Evolutionary conservation across 2,888 invertebrate species (phyloP).

Genomic region (Reticulitermes lucifugus): DNA sequence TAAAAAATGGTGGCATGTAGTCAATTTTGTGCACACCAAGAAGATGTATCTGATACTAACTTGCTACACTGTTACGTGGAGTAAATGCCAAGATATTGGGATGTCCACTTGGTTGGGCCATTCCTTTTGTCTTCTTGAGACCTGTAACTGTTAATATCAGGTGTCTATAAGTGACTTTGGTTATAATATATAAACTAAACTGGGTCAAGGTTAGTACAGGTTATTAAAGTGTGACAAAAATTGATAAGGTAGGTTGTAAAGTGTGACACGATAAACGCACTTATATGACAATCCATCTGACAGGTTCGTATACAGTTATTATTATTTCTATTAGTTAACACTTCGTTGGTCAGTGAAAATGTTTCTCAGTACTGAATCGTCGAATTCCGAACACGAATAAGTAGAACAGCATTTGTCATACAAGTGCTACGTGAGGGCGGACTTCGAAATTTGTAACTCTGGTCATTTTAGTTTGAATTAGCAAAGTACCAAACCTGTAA

Average conservation of each 20-base stretch:
- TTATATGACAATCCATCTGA: no score
- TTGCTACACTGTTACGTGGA: background rate
- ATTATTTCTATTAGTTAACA: no score
- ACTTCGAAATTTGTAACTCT: conserved; percentile 8
- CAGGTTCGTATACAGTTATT: no score
- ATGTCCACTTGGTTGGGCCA: conserved; percentile 33
- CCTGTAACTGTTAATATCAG: background rate
- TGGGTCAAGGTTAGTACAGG: background rate
- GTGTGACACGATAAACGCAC: no score
- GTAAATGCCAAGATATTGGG: conserved; percentile 19
- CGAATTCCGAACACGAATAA: no score
- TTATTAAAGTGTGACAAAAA: background rate
- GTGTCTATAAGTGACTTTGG: no score
- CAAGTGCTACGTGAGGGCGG: background rate
- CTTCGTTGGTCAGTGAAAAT: no score
- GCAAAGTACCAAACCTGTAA: background rate
- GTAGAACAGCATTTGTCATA: background rate
- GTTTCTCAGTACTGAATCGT: no score
- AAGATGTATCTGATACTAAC: no score
- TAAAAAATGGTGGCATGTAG: no score
- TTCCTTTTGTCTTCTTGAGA: background rate
- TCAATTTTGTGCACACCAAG: no score
- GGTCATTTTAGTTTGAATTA: background rate
- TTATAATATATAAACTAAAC: background rate
- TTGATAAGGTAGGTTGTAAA: no score